These are phyloP conservation scores for Poecilia wingei DNA, from an alignment of 2,797 vertebrate species.

Conservation along the genomic window DNA sequence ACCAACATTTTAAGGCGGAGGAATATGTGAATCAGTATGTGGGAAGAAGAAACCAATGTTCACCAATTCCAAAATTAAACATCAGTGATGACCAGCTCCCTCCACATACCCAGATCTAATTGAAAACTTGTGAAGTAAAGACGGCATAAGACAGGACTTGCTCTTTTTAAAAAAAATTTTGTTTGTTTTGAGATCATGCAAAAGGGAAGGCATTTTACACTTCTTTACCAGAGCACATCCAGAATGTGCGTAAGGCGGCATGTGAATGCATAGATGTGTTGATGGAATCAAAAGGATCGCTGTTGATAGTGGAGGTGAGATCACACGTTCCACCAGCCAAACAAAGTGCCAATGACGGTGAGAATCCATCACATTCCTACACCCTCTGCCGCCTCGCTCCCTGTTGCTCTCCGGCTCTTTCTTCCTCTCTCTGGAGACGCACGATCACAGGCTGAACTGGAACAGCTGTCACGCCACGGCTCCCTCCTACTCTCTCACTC, in stretches of 20 bases:
- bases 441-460: slow-evolving; percentile 40
- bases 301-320: slow-evolving; percentile 26
- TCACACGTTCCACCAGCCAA: slow-evolving; percentile 32
- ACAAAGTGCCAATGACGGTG: slow-evolving; percentile 30
- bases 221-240: not conserved
- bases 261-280: not conserved
- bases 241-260: not conserved
- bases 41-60: not conserved
- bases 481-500: slow-evolving; percentile 45
- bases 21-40: not conserved
- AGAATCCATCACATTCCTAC: slow-evolving; percentile 41
- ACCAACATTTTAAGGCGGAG: not conserved
- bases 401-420: not conserved
- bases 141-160: not conserved
- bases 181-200: not conserved
- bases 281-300: slow-evolving; percentile 11
- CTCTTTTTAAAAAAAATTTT: too few relatives aligned
- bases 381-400: slow-evolving; percentile 7
- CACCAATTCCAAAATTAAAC: not conserved
- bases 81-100: not conserved
- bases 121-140: not conserved
- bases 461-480: slow-evolving; percentile 59
- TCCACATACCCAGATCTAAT: not conserved
- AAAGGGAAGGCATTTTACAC: not conserved
- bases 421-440: slow-evolving; percentile 44